A percentile compares a stretch with the other conserved stretches of the same genome.
phyloP scores from a whole-genome alignment of 1,140 invertebrate genomes.

The Micrasema minimum region DNA sequence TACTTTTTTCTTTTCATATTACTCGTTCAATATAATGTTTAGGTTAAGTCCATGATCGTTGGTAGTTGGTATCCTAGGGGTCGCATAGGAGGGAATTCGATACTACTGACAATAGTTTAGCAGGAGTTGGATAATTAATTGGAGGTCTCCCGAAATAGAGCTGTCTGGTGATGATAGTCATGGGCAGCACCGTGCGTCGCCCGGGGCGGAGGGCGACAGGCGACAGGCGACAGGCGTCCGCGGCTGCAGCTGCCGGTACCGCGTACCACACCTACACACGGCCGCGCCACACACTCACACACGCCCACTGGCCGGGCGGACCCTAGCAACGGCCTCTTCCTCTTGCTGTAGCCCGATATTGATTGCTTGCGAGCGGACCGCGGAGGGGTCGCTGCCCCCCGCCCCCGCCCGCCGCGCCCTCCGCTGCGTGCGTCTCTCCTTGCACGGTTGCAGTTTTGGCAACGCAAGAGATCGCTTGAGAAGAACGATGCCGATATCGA shows the following conservation, averaged over 20 bases:
- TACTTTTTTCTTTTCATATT: too few species aligned
- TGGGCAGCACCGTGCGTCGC: too few species aligned
- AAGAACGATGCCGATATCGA: constrained; percentile 35
- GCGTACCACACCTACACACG: neutral
- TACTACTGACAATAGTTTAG: too few species aligned
- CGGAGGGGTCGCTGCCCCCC: constrained; percentile 35
- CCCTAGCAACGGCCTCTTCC: constrained; percentile 40
- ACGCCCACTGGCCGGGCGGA: constrained; percentile 28
- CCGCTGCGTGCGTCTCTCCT: constrained; percentile 17
- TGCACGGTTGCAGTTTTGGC: constrained; percentile 46
- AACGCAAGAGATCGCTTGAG: constrained; percentile 41
- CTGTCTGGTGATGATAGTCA: too few species aligned
- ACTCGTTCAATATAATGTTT: too few species aligned
- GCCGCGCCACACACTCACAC: constrained; percentile 18
- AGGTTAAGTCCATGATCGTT: too few species aligned
- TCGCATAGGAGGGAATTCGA: too few species aligned
- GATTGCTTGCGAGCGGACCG: constrained; percentile 36
- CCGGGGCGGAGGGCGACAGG: neutral
- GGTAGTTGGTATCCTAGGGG: too few species aligned
- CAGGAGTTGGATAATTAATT: too few species aligned
- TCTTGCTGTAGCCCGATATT: constrained; percentile 36
- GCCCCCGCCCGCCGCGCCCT: constrained; percentile 2
- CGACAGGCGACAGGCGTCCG: neutral
- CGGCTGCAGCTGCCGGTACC: constrained; percentile 4
- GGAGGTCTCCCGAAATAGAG: too few species aligned